These are phyloP conservation scores for Venustaconcha ellipsiformis DNA, from an alignment of 1,140 invertebrate species.

Conservation along the genomic window DNA sequence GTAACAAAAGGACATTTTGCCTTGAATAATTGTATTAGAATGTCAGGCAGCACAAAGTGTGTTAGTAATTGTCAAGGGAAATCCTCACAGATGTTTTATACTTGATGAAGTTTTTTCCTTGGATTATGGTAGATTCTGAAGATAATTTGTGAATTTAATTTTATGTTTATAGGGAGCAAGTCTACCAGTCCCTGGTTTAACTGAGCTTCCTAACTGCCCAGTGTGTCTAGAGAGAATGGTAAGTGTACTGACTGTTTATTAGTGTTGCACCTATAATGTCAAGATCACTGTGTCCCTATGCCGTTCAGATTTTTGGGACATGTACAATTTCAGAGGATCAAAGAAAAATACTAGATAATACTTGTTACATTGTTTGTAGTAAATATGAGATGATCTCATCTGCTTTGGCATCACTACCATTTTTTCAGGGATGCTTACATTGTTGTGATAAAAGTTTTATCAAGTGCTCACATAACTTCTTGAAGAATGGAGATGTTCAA, in stretches of 20 bases:
- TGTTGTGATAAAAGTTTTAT: too few relatives aligned
- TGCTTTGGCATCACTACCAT: too few relatives aligned
- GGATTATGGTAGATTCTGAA: background rate
- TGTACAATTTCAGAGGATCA: too few relatives aligned
- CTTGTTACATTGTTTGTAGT: too few relatives aligned
- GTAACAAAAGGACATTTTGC: too few relatives aligned
- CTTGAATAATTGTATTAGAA: background rate
- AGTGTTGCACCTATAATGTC: background rate
- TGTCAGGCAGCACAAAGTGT: background rate
- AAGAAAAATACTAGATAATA: too few relatives aligned
- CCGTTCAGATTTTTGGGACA: too few relatives aligned
- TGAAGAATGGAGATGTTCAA: too few relatives aligned
- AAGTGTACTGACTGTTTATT: conserved; percentile 10
- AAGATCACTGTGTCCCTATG: too few relatives aligned
- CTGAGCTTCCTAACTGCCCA: conserved; percentile 97
- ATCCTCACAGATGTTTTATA: background rate
- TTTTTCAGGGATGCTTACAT: too few relatives aligned
- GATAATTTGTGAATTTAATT: conserved; percentile 2
- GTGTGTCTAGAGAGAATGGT: conserved; percentile 92
- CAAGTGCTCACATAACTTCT: too few relatives aligned
- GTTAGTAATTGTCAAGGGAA: background rate
- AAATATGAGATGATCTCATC: too few relatives aligned
- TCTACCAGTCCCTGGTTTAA: conserved; percentile 75
- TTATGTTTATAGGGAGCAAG: conserved; percentile 60
- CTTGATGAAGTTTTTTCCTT: background rate